Conservation (phyloP, 2,888 invertebrate species). For the Sphaerophoria rueppellii region DNA sequence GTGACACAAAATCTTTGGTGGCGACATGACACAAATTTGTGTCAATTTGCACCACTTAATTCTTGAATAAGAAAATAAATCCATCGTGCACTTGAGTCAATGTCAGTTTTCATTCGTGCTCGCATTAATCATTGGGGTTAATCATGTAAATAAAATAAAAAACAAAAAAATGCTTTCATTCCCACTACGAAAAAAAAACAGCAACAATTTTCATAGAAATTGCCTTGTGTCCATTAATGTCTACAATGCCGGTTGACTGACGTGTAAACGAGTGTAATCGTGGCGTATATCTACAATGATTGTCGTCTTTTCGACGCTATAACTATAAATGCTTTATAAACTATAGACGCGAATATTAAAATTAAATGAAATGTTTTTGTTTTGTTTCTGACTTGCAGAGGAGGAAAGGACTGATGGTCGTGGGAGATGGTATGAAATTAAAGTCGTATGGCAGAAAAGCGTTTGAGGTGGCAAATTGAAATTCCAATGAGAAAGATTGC, state of each 20-base stretch:
- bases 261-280: conserved; percentile 3
- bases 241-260: conserved; percentile 11
- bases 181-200: background rate
- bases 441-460: background rate
- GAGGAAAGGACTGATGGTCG: conserved; percentile 12
- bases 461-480: conserved; percentile 61
- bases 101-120: conserved; percentile 16
- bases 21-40: conserved; percentile 6
- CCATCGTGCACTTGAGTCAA: conserved; percentile 15
- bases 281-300: conserved; percentile 15
- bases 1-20: background rate
- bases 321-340: too few relatives aligned
- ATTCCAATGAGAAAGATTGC: conserved; percentile 59
- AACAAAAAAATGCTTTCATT: background rate
- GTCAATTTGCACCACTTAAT: conserved; percentile 19
- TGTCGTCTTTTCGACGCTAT: conserved; percentile 13
- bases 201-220: conserved; percentile 47
- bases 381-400: background rate
- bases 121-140: conserved; percentile 46
- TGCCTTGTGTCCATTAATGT: conserved; percentile 54
- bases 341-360: conserved; percentile 37
- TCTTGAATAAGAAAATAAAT: conserved; percentile 31
- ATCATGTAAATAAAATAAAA: conserved; percentile 17
- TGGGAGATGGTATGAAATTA: conserved; percentile 28
- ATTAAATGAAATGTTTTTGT: conserved; percentile 56